Base-by-base conservation (phyloP, 53 echinoderm and acorn worm species). In the Actinopyga echinites region DNA sequence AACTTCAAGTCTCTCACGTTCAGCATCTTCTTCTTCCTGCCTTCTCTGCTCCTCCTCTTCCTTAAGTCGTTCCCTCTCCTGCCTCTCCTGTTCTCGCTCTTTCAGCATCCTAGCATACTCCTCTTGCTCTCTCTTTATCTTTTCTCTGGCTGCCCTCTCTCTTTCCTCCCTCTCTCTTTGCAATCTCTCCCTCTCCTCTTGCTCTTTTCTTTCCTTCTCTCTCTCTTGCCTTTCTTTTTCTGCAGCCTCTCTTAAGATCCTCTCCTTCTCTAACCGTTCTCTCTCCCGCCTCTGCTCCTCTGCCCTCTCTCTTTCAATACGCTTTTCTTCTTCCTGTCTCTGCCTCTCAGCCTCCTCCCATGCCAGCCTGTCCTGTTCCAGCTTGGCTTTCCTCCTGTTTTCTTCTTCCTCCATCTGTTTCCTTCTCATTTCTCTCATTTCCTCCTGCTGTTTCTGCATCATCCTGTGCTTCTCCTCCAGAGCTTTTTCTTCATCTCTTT, bases 371-470 rank as follows among this genome's bases (percentile, higher is more conserved):
- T 78, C 55, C 58, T 83, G 74, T 62, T 95, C 92, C 45, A 82
- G 71, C 35, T 81, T 64, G 2, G 83, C 91, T 61, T 79, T 64
- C 58, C 88, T 78, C 63, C 88, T 57, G 36, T 82, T 92, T 58
- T 90, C 92, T 62, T 90, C 69, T 53, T 91, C 89, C 44, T 87
- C 67, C 30, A 86, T 71, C 36, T 86, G 56, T 57, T 64, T 92
- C 75, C 83, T 83, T 29, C 85, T 82, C 57, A 79, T 83, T 40
- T 90, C 86, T 74, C 84, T 84, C 63, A 87, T 64, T 37, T 93
- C 93, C 43, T 95, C 89, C 24, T 84, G 81, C 80, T 91, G 88
- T 82, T 90, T 91, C 64, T 91, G 86, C 34, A 95, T 86, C 34
- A 80, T 56, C 64, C 60, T 75, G 58, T 83, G 69, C 85, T 85